Percentiles rank a stretch among this genome's conserved stretches.
Conservation (phyloP, 2,113 vertebrate species). For the Colossoma macropomum region DNA sequence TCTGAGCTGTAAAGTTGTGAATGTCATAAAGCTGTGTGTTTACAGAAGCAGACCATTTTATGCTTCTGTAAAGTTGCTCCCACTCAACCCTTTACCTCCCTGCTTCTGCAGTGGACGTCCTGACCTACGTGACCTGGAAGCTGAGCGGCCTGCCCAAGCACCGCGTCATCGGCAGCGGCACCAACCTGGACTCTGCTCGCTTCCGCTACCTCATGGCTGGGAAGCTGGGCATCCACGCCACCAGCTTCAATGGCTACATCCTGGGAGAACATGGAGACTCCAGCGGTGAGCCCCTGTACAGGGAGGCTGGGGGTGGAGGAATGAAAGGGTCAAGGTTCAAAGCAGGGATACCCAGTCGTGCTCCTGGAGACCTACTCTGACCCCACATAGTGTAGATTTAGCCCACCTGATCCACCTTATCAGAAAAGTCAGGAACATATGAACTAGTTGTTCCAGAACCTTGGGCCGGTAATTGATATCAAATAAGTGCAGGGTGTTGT, state of each 20-base stretch:
- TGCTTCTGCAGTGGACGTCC: conserved; percentile 85
- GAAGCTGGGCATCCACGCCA: conserved; percentile 88
- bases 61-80: too few species aligned
- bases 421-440: too few species aligned
- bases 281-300: conserved; percentile 82
- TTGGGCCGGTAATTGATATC: too few species aligned
- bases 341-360: not conserved
- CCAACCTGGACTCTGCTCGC: conserved; percentile 95
- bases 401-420: too few species aligned
- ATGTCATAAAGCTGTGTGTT: too few species aligned
- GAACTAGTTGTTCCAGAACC: too few species aligned
- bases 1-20: too few species aligned
- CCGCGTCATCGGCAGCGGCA: conserved; percentile 95
- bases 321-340: not conserved
- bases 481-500: too few species aligned
- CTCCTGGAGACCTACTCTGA: not conserved
- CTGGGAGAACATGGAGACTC: conserved; percentile 96
- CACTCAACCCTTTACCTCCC: not conserved
- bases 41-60: too few species aligned
- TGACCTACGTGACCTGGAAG: conserved; percentile 98
- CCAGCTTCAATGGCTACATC: conserved; percentile 96
- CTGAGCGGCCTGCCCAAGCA: conserved; percentile 95
- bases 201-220: conserved; percentile 93
- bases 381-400: too few species aligned
- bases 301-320: too few species aligned